A percentile compares a stretch with the other conserved stretches of the same genome.
These are phyloP conservation scores for Monomorium pharaonis DNA, from an alignment of 1,140 invertebrate genomes.

Conservation along the genomic window DNA sequence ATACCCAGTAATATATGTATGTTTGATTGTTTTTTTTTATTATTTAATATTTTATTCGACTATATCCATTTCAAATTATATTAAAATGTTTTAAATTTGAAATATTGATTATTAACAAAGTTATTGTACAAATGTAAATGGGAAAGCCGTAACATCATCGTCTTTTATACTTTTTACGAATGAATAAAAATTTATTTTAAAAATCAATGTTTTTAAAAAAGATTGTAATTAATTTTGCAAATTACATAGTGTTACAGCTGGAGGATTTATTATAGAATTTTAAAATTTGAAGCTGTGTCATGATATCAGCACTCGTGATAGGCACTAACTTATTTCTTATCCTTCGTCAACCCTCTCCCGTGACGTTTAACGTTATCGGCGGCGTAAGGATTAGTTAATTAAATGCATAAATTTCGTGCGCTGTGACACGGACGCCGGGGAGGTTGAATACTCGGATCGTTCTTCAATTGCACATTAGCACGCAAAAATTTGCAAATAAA, in stretches of 20 bases:
- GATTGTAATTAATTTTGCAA: neutral
- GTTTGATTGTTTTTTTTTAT: too few species aligned
- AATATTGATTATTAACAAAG: too few species aligned
- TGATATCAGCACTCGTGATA: constrained; percentile 32
- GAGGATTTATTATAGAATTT: constrained; percentile 39
- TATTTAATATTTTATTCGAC: too few species aligned
- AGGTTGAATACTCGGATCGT: constrained; percentile 35
- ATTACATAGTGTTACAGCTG: constrained; percentile 16
- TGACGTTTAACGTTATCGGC: constrained; percentile 52
- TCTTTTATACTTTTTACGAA: neutral
- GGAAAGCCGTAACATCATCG: too few species aligned
- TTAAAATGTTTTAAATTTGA: too few species aligned
- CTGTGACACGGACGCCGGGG: neutral
- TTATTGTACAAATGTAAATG: too few species aligned
- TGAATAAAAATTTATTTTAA: neutral
- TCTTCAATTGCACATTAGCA: constrained; percentile 44
- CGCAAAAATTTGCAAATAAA: constrained; percentile 58
- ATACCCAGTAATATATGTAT: too few species aligned
- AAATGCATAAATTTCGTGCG: constrained; percentile 59
- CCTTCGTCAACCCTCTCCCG: neutral
- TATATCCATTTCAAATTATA: too few species aligned
- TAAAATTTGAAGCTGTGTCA: neutral
- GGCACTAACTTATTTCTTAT: constrained; percentile 48
- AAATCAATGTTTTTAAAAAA: neutral
- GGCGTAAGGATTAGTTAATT: constrained; percentile 52